Base-by-base conservation (phyloP, 2,888 invertebrate genomes). In the Dicyrtomina minuta region DNA sequence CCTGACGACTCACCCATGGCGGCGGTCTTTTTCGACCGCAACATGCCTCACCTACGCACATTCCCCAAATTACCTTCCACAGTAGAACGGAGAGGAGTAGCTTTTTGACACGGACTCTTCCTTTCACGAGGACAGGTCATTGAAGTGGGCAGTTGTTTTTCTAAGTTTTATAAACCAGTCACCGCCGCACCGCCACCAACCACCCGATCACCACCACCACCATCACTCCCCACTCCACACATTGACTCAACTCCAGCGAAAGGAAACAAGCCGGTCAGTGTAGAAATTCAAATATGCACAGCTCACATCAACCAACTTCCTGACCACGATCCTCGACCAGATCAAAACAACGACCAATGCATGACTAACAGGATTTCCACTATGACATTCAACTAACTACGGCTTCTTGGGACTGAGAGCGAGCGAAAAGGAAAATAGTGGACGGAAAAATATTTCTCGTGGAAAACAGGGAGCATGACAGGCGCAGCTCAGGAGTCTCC, bases 21-120 rank as follows among this genome's bases (percentile, higher is more conserved):
- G 74, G 75, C 77, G 77, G 75, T 75, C 75, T 74, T 74, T 71
- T 73, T 74, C 59, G 77, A 77, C 77, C 77, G 77, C 77, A 75
- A 73, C 77, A 77, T 76, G 72, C 76, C 71, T 77, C 76, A 77
- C 72, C 74, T 72, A 72, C 73, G 73, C 72, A 76, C 77, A 77
- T 77, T 75, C 73, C 77, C 74, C 70, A 62, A 49, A 65, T 10
- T 33, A 39, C 39, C 27, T 51, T 53, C 33, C 51, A 64, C 51
- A 58, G 39, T 33, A 8, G 3, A 5, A 5, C 8, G 4, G 8
- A 33, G 4, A 33, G 33, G 3, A 33, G 3, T 33, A 33, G 4
- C 33, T 33, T 33, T 5, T 33, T 33, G 4, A 33, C 3, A 33
- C 33, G 33, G 33, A 33, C 3, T 33, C 4, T 33, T 33, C 33